Base-by-base conservation (phyloP, 2,113 vertebrate genomes). In the Cryptomyrus ogoouensis region DNA sequence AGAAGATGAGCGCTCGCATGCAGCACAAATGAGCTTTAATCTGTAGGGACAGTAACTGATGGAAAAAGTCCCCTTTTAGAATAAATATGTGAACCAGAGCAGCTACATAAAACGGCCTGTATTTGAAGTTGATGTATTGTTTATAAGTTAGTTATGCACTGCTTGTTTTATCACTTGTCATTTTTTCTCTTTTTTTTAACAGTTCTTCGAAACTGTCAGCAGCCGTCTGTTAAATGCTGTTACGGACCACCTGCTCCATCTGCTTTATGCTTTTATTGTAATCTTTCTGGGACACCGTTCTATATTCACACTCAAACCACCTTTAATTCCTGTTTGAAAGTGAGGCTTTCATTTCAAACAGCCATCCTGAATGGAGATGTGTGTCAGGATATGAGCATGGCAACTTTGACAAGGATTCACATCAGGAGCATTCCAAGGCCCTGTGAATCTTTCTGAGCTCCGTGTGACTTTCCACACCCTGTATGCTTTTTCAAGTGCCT, bases 231-330 rank as follows among this genome's bases (percentile, higher is more conserved):
- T 91, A 93, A 91, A 88, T 89, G 91, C 91, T 89, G 91, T 92
- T 90, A 91, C 83, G 91, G 91, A 92, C 92, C 93, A 92, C 92
- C 90, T 91, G 90, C 91, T 93, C 93, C 92, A 91, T 92, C 91
- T 93, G 92, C 90, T 91, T 92, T 47, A 87, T 89, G 74, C 91
- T 39, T 84, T 56, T 90, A 77, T 77, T 87, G 58, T 90, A 50
- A 87, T 90, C 66, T 90, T 70, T 90, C 46, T 70, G 39, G 83
- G 50, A 70, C 12, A 84, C 31, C 83, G 56, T 47, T 83, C 49
- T n/a, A 84, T 42, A 86, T 87, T 70, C 87, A 62, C 39, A 42
- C 24, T 42, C 44, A 39, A 88, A 66, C 35, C 10, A 89, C 62
- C 46, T 89, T 86, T 86, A 50, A 84, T 84, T 46, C 83, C 83